phyloP scores from a whole-genome alignment of 2,797 vertebrate species.

The Anguilla anguilla region DNA sequence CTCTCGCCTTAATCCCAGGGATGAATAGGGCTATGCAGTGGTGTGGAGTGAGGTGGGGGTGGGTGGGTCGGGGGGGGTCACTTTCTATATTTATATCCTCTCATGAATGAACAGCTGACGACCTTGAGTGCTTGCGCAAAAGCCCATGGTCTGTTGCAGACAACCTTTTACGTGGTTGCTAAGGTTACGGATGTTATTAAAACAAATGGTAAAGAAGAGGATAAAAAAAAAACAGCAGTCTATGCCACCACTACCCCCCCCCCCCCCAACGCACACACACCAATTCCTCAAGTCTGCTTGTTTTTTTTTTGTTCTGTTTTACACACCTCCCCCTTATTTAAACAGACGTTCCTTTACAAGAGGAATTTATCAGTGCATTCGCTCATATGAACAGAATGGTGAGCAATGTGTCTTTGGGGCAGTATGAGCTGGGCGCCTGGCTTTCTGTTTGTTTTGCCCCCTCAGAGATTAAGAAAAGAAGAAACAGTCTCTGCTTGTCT shows the following conservation, averaged over 20 bases:
- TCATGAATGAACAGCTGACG: slow-evolving; percentile 28
- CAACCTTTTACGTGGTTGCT: neutral
- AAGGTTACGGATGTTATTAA: neutral
- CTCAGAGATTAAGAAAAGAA: neutral
- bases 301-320: neutral
- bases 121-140: slow-evolving; percentile 9
- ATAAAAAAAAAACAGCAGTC: neutral
- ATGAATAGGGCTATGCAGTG: slow-evolving; percentile 14
- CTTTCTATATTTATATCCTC: slow-evolving; percentile 24
- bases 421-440: neutral
- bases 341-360: neutral
- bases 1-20: slow-evolving; percentile 17
- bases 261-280: neutral
- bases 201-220: neutral
- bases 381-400: neutral
- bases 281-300: neutral
- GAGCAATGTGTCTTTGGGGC: neutral
- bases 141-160: neutral
- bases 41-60: neutral
- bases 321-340: neutral
- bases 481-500: neutral
- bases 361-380: neutral
- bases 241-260: neutral
- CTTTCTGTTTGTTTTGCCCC: neutral
- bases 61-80: neutral